These are phyloP conservation scores for Drosophila tsacasi DNA, from an alignment of 1,140 invertebrate genomes.

Conservation along the genomic window DNA sequence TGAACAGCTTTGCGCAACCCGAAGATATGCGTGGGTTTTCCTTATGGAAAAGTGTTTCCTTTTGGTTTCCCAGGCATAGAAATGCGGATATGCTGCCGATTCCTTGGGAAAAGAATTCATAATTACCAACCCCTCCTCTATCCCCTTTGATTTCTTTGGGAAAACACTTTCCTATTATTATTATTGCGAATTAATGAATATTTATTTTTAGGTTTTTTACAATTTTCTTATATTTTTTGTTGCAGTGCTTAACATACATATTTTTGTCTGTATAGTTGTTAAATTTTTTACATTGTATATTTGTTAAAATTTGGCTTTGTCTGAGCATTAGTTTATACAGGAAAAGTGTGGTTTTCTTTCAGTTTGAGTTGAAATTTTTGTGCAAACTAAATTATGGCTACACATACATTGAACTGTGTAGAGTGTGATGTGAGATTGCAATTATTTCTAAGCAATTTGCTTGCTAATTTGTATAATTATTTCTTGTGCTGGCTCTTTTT, in stretches of 20 bases:
- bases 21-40: slow-evolving; percentile 18
- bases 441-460: slow-evolving; percentile 55
- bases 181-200: slow-evolving; percentile 48
- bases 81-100: slow-evolving; percentile 2
- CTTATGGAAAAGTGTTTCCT: slow-evolving; percentile 28
- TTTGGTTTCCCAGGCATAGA: slow-evolving; percentile 52
- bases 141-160: neutral
- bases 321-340: slow-evolving; percentile 79
- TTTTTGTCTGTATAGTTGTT: slow-evolving; percentile 39
- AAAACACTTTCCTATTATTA: neutral
- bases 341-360: slow-evolving; percentile 43
- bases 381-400: slow-evolving; percentile 63
- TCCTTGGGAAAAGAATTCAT: slow-evolving; percentile 22
- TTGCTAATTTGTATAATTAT: slow-evolving; percentile 34
- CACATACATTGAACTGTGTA: slow-evolving; percentile 16
- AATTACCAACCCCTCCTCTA: neutral
- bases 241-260: slow-evolving; percentile 56
- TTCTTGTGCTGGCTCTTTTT: slow-evolving; percentile 27
- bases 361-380: slow-evolving; percentile 25
- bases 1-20: slow-evolving; percentile 69
- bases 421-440: slow-evolving; percentile 34
- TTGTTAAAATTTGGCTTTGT: slow-evolving; percentile 78
- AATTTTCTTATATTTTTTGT: slow-evolving; percentile 46
- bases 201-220: slow-evolving; percentile 68
- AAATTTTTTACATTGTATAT: slow-evolving; percentile 69